Percentiles rank a stretch among this genome's conserved stretches.
These are phyloP conservation scores for Matsumyia berberina DNA, from an alignment of 2,888 invertebrate species.

Conservation along the genomic window DNA sequence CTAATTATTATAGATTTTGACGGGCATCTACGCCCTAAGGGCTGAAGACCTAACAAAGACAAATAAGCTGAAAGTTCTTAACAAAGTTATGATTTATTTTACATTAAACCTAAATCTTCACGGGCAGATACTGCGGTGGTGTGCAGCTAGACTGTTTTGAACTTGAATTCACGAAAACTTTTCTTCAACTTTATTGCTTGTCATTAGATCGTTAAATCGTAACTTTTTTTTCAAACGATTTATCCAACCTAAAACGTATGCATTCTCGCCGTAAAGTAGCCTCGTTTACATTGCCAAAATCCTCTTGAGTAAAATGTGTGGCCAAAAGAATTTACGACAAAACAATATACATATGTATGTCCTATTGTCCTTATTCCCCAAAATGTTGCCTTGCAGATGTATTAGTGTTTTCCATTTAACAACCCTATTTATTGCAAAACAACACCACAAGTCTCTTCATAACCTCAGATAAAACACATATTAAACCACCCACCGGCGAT, in stretches of 20 bases:
- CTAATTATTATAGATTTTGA: no score
- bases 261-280: not conserved
- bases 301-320: slow-evolving; percentile 8
- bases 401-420: slow-evolving; percentile 22
- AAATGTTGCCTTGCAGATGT: not conserved
- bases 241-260: slow-evolving; percentile 1
- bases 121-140: no score
- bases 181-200: no score
- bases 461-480: slow-evolving; percentile 39
- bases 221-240: slow-evolving; percentile 4
- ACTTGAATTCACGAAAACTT: no score
- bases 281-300: slow-evolving; percentile 12
- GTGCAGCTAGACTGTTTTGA: no score
- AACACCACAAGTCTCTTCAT: slow-evolving; percentile 22
- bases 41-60: no score
- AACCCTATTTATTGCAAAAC: slow-evolving; percentile 26
- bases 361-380: not conserved
- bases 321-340: slow-evolving; percentile 12
- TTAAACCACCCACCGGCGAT: slow-evolving; percentile 30
- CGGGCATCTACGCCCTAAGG: no score
- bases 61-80: no score
- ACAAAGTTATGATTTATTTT: no score
- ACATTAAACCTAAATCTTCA: no score
- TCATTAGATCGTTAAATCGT: not conserved
- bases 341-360: no score